A percentile compares a stretch with the other conserved stretches of the same genome.
Evolutionary conservation across 1,140 invertebrate genomes (phyloP).

Genomic region (Pseudomyrmex flavicornis): DNA sequence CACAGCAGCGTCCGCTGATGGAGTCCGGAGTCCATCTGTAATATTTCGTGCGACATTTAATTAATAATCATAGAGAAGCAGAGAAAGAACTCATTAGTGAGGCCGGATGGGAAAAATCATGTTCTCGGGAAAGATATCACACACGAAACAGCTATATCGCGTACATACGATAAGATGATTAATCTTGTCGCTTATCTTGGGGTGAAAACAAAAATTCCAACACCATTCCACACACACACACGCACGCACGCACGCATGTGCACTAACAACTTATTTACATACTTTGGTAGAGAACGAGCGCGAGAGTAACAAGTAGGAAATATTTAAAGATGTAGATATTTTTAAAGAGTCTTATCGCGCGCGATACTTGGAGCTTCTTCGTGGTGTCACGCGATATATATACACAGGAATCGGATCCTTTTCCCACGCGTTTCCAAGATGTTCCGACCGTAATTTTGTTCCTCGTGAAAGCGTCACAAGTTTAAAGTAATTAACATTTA

Average conservation of each 20-base stretch:
- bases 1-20: slow-evolving; percentile 3
- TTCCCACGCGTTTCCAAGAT: slow-evolving; percentile 52
- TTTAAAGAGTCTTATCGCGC: not conserved
- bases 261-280: not conserved
- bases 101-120: not conserved
- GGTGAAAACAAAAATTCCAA: not conserved
- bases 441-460: slow-evolving; percentile 50
- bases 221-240: too few species aligned
- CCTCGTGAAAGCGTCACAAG: slow-evolving; percentile 49
- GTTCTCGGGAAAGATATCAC: too few species aligned
- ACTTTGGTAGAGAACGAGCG: not conserved
- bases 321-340: not conserved
- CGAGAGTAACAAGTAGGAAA: slow-evolving; percentile 3
- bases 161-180: slow-evolving; percentile 29
- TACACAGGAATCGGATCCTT: slow-evolving; percentile 57
- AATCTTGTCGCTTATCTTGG: slow-evolving; percentile 28
- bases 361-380: slow-evolving; percentile 24
- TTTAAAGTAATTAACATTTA: slow-evolving; percentile 75
- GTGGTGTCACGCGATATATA: slow-evolving; percentile 24
- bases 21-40: slow-evolving; percentile 10
- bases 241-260: too few species aligned
- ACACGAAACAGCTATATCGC: slow-evolving; percentile 20
- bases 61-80: slow-evolving; percentile 41
- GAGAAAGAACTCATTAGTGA: slow-evolving; percentile 6
- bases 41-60: slow-evolving; percentile 47